Percentiles rank a stretch among this genome's conserved stretches.
Evolutionary conservation across 2,888 invertebrate genomes (phyloP).

Genomic region (Diaphora mendica): DNA sequence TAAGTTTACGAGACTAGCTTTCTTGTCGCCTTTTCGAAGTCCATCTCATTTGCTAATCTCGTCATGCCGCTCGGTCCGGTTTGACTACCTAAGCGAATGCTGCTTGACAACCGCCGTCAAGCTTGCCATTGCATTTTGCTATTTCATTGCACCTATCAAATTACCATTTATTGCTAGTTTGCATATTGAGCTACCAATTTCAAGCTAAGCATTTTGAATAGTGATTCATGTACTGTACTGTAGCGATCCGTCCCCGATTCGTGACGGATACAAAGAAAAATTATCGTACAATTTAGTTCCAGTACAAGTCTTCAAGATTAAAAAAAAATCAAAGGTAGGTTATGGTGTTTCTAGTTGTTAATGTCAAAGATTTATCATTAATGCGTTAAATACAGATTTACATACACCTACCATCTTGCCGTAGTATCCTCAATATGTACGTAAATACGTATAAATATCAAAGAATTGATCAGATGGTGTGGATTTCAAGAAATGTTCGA

Average conservation of each 20-base stretch:
- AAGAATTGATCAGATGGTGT: not conserved
- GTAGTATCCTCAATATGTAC: too few species aligned
- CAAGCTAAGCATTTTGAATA: constrained; percentile 35
- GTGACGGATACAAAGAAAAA: not conserved
- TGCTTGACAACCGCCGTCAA: constrained; percentile 2
- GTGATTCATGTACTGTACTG: constrained; percentile 31
- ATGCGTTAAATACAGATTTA: not conserved
- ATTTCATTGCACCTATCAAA: constrained; percentile 28
- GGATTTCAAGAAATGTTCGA: not conserved
- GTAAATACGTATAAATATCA: too few species aligned
- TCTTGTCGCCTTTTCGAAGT: constrained; percentile 35
- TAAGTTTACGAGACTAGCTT: constrained; percentile 34
- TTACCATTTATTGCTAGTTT: constrained; percentile 34
- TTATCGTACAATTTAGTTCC: not conserved
- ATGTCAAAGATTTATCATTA: not conserved
- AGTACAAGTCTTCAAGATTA: not conserved
- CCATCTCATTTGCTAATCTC: constrained; percentile 32
- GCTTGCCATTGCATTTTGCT: constrained; percentile 14
- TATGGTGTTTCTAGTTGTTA: not conserved
- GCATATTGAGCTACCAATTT: constrained; percentile 36
- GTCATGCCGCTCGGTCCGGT: constrained; percentile 25
- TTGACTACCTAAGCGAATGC: constrained; percentile 15
- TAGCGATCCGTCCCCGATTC: not conserved
- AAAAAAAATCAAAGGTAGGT: not conserved
- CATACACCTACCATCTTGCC: too few species aligned